Conservation (phyloP, 2,113 vertebrate species). For the Phocoena sinus region DNA sequence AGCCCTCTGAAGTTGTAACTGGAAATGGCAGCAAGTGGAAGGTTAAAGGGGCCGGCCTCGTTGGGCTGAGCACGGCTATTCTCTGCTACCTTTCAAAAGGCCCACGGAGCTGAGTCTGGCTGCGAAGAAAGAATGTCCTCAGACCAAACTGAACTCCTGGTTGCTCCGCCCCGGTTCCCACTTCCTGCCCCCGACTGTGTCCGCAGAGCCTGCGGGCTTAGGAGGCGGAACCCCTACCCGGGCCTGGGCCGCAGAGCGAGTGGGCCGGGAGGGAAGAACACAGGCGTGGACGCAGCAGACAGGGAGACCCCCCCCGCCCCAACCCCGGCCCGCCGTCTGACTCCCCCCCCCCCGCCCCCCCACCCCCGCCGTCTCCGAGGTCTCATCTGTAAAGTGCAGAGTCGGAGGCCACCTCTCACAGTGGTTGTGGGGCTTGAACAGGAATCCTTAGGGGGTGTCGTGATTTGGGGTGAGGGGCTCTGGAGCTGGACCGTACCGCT, state of each 20-base stretch:
- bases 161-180: conserved; percentile 39
- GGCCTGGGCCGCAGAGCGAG: not conserved
- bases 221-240: not conserved
- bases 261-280: not conserved
- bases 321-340: fast-evolving
- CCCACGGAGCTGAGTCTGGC: conserved; percentile 29
- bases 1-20: conserved; percentile 69
- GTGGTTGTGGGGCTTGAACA: no score
- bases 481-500: not conserved
- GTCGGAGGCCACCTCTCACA: not conserved
- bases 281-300: not conserved
- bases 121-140: conserved; percentile 28
- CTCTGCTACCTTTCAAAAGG: conserved; percentile 51
- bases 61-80: conserved; percentile 36
- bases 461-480: not conserved
- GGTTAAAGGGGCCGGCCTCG: conserved; percentile 46
- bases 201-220: not conserved
- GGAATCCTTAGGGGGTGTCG: not conserved
- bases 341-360: no score
- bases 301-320: not conserved
- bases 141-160: conserved; percentile 40
- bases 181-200: conserved; percentile 46
- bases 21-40: conserved; percentile 61
- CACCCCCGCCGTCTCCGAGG: not conserved
- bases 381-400: not conserved